Conservation (phyloP, 2,113 vertebrate genomes). For the Toxotes jaculatrix region DNA sequence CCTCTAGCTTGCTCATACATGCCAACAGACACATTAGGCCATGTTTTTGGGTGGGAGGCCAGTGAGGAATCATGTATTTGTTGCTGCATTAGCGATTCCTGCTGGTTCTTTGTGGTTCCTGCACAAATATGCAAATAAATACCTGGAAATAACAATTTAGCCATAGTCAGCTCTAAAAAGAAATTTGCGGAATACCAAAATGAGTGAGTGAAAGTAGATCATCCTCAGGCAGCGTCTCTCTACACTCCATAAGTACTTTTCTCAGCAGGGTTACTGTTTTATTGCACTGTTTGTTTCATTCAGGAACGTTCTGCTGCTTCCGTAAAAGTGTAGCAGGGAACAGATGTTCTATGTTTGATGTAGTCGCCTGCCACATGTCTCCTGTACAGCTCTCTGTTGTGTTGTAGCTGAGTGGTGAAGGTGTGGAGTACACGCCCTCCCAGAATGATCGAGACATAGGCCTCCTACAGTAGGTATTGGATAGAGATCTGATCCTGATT, state of each 20-base stretch:
- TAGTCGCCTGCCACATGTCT: slow-evolving; percentile 25
- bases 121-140: neutral
- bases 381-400: neutral
- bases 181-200: neutral
- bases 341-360: slow-evolving; percentile 53
- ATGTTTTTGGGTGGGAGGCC: neutral
- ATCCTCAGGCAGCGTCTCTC: slow-evolving; percentile 6
- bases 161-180: neutral
- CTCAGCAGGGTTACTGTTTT: slow-evolving; percentile 31
- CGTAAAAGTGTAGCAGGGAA: slow-evolving; percentile 29
- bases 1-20: neutral
- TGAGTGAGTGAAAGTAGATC: slow-evolving; percentile 22
- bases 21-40: neutral
- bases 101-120: neutral
- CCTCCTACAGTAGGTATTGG: neutral
- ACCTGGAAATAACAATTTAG: neutral
- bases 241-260: slow-evolving; percentile 2
- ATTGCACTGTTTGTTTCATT: slow-evolving; percentile 41
- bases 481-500: neutral
- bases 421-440: neutral
- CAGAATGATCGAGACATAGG: neutral
- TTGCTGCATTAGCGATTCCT: neutral
- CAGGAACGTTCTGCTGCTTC: slow-evolving; percentile 9
- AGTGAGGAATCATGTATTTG: neutral
- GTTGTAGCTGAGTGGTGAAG: neutral